These are phyloP conservation scores for Artemia franciscana DNA, from an alignment of 1,140 invertebrate genomes.

Conservation along the genomic window DNA sequence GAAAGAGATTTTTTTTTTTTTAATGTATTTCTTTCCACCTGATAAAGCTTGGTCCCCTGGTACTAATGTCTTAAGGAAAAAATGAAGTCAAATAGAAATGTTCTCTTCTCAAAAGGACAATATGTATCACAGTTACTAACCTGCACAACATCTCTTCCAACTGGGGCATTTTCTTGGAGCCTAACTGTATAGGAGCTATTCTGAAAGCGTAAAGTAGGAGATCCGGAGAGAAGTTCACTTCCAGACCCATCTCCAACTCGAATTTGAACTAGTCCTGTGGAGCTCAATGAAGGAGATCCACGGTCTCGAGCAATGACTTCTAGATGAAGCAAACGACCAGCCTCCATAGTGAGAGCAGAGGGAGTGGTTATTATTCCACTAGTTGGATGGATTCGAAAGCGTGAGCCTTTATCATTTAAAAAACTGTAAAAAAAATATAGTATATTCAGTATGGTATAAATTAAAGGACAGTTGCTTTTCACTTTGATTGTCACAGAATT, in stretches of 20 bases:
- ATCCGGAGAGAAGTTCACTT: constrained; percentile 19
- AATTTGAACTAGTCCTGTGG: constrained; percentile 56
- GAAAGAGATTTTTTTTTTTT: no score
- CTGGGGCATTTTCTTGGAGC: constrained; percentile 47
- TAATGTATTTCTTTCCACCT: no score
- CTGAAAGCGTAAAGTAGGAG: constrained; percentile 45
- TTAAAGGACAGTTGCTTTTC: no score
- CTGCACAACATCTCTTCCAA: constrained; percentile 44
- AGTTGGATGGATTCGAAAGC: constrained; percentile 64
- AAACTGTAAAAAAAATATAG: no score
- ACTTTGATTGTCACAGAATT: no score
- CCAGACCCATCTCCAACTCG: constrained; percentile 49
- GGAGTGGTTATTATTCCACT: constrained; percentile 58
- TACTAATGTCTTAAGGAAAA: no score
- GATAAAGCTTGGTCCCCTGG: no score
- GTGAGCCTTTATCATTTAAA: constrained; percentile 22
- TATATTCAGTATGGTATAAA: no score
- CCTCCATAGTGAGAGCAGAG: constrained; percentile 48
- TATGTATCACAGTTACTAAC: constrained; percentile 13
- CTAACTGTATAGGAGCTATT: constrained; percentile 48
- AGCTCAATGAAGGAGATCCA: constrained; percentile 52
- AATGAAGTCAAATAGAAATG: no score
- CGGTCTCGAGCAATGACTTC: constrained; percentile 65
- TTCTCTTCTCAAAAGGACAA: no score
- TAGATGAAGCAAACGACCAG: constrained; percentile 49